phyloP scores from a whole-genome alignment of 2,113 vertebrate species.

The Albula glossodonta region DNA sequence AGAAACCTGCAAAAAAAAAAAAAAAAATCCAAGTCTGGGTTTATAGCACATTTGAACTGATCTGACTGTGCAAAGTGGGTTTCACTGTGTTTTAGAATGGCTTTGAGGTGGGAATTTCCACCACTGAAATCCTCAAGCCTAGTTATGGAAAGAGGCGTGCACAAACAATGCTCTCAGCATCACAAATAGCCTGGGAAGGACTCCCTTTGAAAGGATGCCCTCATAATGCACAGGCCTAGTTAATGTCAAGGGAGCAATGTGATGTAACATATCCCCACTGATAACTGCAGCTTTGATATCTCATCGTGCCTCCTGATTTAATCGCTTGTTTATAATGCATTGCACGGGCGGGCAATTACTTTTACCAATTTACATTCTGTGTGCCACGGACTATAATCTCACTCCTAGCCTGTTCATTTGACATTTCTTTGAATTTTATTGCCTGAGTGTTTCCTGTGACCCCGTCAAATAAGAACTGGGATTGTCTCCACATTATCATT shows the following conservation, averaged over 20 bases:
- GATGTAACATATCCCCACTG: background rate
- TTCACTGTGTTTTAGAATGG: background rate
- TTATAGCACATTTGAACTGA: background rate
- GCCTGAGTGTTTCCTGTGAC: background rate
- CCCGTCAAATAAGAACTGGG: background rate
- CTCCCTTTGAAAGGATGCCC: background rate
- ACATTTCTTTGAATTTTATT: conserved; percentile 19
- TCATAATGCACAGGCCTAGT: background rate
- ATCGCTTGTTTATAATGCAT: background rate
- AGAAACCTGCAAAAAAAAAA: background rate
- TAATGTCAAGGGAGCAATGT: background rate
- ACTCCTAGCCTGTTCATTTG: conserved; percentile 2
- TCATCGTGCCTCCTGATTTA: background rate
- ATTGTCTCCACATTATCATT: conserved; percentile 6
- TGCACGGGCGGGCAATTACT: conserved; percentile 10
- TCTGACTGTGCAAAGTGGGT: background rate
- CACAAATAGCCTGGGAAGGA: background rate
- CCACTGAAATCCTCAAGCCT: background rate
- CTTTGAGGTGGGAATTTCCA: background rate
- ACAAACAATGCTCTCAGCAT: background rate
- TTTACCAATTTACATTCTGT: background rate
- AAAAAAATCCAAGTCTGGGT: background rate
- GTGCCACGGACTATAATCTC: background rate
- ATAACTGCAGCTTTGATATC: background rate
- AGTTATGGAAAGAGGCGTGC: background rate